Base-by-base conservation (phyloP, 2,797 vertebrate species). In the Tamandua tetradactyla region DNA sequence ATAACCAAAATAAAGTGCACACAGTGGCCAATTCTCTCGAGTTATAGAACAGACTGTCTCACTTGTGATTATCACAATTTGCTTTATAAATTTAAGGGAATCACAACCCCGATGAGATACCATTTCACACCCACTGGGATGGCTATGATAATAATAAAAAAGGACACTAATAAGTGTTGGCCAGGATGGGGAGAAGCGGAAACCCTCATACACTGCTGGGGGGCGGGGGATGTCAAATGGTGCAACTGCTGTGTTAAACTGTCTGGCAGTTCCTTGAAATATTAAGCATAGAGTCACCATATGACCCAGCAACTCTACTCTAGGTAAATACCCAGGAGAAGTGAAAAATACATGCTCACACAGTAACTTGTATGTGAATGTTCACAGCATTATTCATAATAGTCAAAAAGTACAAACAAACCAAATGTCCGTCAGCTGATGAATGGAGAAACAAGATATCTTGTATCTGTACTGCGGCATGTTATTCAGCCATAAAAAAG, bases 21-120 rank as follows among this genome's bases (percentile, higher is more conserved):
- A 5, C 5, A 62, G n/a, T 23, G 62, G 11, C 44, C 27, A 8
- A n/a, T 55, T 83, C 47, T 71, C 69, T 89, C 61, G 47, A 72
- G 59, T 82, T 93, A 18, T 18, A 68, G 57, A 64, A 35, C 47
- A 83, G 62, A 92, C 55, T 8, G 5, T 76, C 49, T 92, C 44
- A 68, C 82, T 88, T 40, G 44, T 82, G 42, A 27, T 69, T 89
- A 44, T 75, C 42, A 68, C 47, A 75, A 1, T 94, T 92, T 79
- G 68, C 78, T 83, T 93, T 92, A 85, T 49, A 94, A 95, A 92
- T 84, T 35, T 55, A 84, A 88, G 35, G 85, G 20, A 82, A 44
- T 84, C 61, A 79, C 90, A 95, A 44, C 25, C n/a, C 44, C 83
- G 76, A 0, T 14, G 59, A 93, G 23, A 47, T 59, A 35, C 13